Evolutionary conservation across 53 echinoderm and acorn worm genomes (phyloP).

Genomic region (Crossaster papposus): DNA sequence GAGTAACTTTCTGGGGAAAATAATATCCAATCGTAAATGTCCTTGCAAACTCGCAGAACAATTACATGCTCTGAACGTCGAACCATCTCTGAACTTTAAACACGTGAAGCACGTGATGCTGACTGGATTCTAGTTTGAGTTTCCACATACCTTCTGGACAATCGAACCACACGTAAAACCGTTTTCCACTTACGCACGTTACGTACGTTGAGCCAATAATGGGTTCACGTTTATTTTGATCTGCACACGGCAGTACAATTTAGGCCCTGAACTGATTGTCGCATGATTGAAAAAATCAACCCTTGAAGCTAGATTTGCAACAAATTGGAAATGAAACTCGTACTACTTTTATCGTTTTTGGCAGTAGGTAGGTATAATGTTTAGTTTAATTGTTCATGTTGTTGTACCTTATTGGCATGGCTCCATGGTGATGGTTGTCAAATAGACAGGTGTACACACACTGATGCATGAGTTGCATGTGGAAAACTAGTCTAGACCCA

Average conservation of each 20-base stretch:
- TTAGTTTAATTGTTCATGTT: too few species aligned
- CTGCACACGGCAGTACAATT: not conserved
- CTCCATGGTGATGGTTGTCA: too few species aligned
- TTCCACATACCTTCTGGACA: slow-evolving; percentile 16
- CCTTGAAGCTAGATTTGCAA: not conserved
- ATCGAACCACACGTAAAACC: not conserved
- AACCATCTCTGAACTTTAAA: not conserved
- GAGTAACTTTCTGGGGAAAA: not conserved
- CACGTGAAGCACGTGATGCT: slow-evolving; percentile 42
- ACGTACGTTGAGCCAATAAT: slow-evolving; percentile 17
- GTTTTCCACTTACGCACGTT: slow-evolving; percentile 3
- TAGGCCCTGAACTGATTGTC: not conserved
- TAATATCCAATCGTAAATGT: not conserved
- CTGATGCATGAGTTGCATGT: too few species aligned
- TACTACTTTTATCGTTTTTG: slow-evolving; percentile 35
- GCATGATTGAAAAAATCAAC: not conserved
- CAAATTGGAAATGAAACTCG: slow-evolving; percentile 9
- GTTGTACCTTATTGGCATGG: too few species aligned
- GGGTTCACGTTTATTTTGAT: not conserved
- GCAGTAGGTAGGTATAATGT: slow-evolving; percentile 29
- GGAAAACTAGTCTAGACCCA: too few species aligned
- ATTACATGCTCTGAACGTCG: too few species aligned
- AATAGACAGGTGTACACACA: too few species aligned
- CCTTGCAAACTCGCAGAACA: not conserved
- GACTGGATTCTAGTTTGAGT: not conserved